Evolutionary conservation across 1,140 invertebrate species (phyloP), one percentile per base, ranked within the genome.

Genomic region (Saccostrea cuccullata): DNA sequence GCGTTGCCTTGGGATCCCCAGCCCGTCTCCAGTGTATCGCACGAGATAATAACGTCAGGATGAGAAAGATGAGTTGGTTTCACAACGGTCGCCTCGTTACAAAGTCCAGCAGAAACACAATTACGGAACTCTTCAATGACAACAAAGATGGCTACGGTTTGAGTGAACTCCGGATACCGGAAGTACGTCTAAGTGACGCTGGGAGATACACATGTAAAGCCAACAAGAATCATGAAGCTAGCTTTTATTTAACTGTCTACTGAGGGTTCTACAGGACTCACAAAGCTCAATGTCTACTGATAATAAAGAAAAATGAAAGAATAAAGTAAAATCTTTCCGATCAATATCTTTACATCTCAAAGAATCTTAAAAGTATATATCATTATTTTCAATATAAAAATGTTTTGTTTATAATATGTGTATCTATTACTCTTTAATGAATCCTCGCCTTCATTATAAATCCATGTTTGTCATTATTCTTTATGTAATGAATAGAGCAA

Each of bases 51-150:
- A 26, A 77, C 12, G 26, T 30, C 70, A 26, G 11, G 30, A 15
- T 26, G 15, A 0, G 30, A 30, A 77, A 77, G 70, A 30, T 77
- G 30, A 77, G 26, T 36, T 77, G 70, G 70, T 77, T 30, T 12
- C 70, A 77, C 70, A 30, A 77, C 13, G 70, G 70, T 11, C 70
- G 70, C 26, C 70, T 30, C 8, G 70, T 77, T 30, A 23, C 13
- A 17, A 77, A 77, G 30, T 77, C 70, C 30, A 36, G 26, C 70
- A 77, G 70, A 77, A 77, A 77, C 70, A 77, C 70, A 30, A 77
- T 77, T 26, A 77, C 70, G 26, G 70, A 77, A 17, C 70, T 77
- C 0, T 77, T 36, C 11, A 77, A 77, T 30, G 70, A 77, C 23
- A 30, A 77, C 30, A 36, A 77, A 77, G 13, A 36, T 36, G 70